Evolutionary conservation across 1,140 invertebrate genomes (phyloP).

Genomic region (Globodera rostochiensis): DNA sequence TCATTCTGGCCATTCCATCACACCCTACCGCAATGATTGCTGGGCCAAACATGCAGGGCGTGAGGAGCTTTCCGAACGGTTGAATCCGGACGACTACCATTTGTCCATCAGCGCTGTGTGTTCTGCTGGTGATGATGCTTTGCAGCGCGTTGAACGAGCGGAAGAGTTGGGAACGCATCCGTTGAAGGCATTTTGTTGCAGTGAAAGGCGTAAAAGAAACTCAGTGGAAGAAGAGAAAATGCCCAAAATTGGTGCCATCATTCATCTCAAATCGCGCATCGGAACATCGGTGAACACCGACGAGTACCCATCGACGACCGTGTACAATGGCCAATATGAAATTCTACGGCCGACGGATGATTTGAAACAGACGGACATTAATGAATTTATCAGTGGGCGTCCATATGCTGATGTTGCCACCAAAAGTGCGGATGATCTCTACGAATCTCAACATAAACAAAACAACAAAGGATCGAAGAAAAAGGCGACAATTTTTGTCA

Average conservation of each 20-base stretch:
- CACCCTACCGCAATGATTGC: slow-evolving; percentile 11
- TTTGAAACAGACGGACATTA: neutral
- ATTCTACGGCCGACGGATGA: neutral
- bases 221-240: neutral
- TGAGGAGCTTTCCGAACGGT: slow-evolving; percentile 16
- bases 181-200: slow-evolving; percentile 1
- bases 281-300: neutral
- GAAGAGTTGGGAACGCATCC: slow-evolving; percentile 19
- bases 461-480: neutral
- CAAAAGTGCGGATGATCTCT: neutral
- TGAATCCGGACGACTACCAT: slow-evolving; percentile 18
- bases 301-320: neutral
- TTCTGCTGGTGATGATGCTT: neutral
- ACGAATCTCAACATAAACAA: neutral
- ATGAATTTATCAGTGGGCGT: neutral
- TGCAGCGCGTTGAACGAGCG: slow-evolving; percentile 22
- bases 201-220: no score
- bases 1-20: slow-evolving; percentile 40
- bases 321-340: neutral
- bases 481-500: neutral
- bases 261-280: neutral
- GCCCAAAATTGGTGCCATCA: neutral
- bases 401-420: no score
- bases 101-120: neutral
- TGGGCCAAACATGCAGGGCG: slow-evolving; percentile 1